A percentile compares a stretch with the other conserved stretches of the same genome.
Conservation (phyloP, 2,888 invertebrate genomes). For the Disparrhopalites patrizii region DNA sequence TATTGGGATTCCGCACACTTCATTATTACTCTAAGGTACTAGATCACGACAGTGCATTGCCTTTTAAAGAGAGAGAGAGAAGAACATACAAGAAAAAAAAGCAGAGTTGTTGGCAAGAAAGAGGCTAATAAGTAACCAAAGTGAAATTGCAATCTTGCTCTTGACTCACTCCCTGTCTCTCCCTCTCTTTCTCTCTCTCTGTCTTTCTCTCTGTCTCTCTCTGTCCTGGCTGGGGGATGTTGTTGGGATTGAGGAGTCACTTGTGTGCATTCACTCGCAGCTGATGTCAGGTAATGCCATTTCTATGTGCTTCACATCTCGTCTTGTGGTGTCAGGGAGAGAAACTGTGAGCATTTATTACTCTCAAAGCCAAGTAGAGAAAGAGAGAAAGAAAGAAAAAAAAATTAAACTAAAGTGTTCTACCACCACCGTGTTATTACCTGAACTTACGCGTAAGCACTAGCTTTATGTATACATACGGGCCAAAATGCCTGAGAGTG, state of each 20-base stretch:
- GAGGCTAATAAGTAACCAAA: conserved; percentile 16
- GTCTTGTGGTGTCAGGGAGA: too few relatives aligned
- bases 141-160: conserved; percentile 27
- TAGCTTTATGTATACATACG: too few relatives aligned
- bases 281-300: too few relatives aligned
- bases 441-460: too few relatives aligned
- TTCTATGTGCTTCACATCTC: too few relatives aligned
- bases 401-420: too few relatives aligned
- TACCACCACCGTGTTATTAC: too few relatives aligned
- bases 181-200: neutral
- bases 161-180: conserved; percentile 12
- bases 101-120: conserved; percentile 3
- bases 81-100: conserved; percentile 7
- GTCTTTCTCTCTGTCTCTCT: neutral
- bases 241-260: neutral
- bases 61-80: neutral
- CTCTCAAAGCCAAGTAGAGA: too few relatives aligned
- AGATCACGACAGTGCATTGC: conserved; percentile 2
- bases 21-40: neutral
- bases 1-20: neutral
- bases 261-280: neutral
- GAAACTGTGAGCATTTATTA: too few relatives aligned
- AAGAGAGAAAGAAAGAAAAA: too few relatives aligned
- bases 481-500: too few relatives aligned
- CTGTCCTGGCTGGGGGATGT: neutral